phyloP scores from a whole-genome alignment of 2,888 invertebrate species.

The Hedya salicella region DNA sequence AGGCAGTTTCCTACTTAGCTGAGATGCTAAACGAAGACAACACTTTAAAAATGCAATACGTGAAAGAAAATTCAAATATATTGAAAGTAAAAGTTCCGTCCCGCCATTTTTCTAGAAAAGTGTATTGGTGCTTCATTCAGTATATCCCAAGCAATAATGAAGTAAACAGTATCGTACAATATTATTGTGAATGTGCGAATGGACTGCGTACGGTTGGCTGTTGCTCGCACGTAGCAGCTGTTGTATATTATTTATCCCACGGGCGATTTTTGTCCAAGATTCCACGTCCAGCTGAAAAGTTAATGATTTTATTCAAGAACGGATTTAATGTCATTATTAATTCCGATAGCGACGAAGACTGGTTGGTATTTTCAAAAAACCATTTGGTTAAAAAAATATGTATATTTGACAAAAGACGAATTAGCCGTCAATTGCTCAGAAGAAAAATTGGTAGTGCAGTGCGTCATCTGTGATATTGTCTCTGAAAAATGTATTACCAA shows the following conservation, averaged over 20 bases:
- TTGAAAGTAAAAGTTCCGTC: slow-evolving; percentile 16
- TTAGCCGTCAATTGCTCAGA: slow-evolving; percentile 1
- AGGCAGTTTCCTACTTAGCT: slow-evolving; percentile 18
- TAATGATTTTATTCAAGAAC: slow-evolving; percentile 18
- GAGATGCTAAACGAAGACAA: slow-evolving; percentile 10
- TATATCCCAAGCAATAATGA: slow-evolving; percentile 12
- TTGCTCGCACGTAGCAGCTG: slow-evolving; percentile 25
- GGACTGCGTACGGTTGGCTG: slow-evolving; percentile 9
- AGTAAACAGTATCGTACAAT: slow-evolving; percentile 19
- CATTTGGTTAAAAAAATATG: slow-evolving; percentile 3
- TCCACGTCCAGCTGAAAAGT: slow-evolving; percentile 13
- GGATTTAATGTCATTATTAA: slow-evolving; percentile 22
- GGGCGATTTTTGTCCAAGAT: slow-evolving; percentile 17
- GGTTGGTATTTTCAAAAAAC: slow-evolving; percentile 11
- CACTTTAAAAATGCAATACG: slow-evolving; percentile 14
- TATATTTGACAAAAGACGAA: slow-evolving; percentile 1
- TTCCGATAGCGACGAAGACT: slow-evolving; percentile 19
- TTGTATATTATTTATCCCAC: slow-evolving; percentile 26
- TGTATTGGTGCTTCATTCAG: neutral
- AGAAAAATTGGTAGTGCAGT: slow-evolving; percentile 1
- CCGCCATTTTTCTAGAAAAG: slow-evolving; percentile 13
- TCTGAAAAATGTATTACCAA: slow-evolving; percentile 3
- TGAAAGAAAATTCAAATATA: slow-evolving; percentile 17
- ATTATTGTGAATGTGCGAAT: slow-evolving; percentile 15
- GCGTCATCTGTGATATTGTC: neutral